Conservation (phyloP, 2,888 invertebrate genomes). For the Pachliopta kotzebuea region DNA sequence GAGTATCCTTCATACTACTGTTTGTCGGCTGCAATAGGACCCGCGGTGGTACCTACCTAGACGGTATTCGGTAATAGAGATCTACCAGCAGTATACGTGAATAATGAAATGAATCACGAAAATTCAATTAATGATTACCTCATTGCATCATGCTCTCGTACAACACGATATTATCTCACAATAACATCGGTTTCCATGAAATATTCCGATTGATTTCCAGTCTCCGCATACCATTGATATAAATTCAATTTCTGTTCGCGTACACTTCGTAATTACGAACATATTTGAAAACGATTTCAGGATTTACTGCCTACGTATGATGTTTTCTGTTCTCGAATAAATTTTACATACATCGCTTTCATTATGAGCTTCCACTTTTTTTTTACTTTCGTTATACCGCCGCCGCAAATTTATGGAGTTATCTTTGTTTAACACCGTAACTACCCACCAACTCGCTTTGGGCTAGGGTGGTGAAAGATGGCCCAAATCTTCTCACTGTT, state of each 20-base stretch:
- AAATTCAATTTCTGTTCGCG: slow-evolving; percentile 28
- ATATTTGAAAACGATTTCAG: slow-evolving; percentile 26
- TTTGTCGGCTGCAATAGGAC: no score
- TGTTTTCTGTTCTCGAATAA: slow-evolving; percentile 7
- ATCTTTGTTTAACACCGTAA: no score
- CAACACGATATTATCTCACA: slow-evolving; percentile 20
- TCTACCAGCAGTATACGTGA: no score
- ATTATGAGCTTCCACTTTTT: not conserved
- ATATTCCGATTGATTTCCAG: slow-evolving; percentile 26
- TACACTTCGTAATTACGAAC: slow-evolving; percentile 24
- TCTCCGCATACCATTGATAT: slow-evolving; percentile 19
- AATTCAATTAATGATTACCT: slow-evolving; percentile 9
- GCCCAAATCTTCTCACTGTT: no score
- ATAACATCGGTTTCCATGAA: slow-evolving; percentile 19
- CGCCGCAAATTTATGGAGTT: no score
- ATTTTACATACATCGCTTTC: slow-evolving; percentile 6
- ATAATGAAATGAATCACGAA: slow-evolving; percentile 1
- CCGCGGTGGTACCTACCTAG: no score
- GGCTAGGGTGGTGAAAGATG: no score
- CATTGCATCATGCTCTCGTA: slow-evolving; percentile 1
- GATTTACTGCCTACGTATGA: slow-evolving; percentile 14
- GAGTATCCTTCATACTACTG: no score
- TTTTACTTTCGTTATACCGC: not conserved
- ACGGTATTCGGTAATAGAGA: no score
- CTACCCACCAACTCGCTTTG: no score